These are phyloP conservation scores for Leptopilina boulardi DNA, from an alignment of 1,140 invertebrate genomes.

Conservation along the genomic window DNA sequence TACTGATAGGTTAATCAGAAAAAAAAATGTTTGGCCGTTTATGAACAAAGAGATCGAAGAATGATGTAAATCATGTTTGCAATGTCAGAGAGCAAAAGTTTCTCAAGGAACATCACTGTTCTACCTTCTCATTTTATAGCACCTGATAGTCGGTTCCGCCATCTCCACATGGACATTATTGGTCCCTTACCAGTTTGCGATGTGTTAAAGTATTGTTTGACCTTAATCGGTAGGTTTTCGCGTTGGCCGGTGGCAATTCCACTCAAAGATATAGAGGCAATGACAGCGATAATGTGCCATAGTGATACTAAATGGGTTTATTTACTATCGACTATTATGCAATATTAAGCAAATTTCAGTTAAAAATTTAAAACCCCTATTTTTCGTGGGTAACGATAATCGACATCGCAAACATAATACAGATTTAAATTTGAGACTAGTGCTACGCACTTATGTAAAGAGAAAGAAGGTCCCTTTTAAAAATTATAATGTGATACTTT, in stretches of 20 bases:
- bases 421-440: too few relatives aligned
- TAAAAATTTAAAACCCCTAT: too few relatives aligned
- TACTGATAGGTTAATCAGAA: neutral
- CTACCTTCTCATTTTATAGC: neutral
- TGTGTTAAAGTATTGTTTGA: neutral
- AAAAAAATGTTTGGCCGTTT: neutral
- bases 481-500: too few relatives aligned
- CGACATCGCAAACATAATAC: too few relatives aligned
- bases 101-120: neutral
- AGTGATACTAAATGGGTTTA: too few relatives aligned
- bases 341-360: too few relatives aligned
- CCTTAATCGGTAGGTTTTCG: neutral
- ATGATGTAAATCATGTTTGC: neutral
- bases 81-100: slow-evolving; percentile 60
- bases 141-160: neutral
- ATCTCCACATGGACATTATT: neutral
- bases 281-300: too few relatives aligned
- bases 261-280: neutral
- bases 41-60: neutral
- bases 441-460: too few relatives aligned
- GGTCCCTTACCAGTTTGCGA: neutral
- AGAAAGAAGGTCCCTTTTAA: too few relatives aligned
- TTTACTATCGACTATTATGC: too few relatives aligned
- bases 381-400: too few relatives aligned
- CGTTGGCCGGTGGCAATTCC: neutral